Evolutionary conservation across 2,888 invertebrate genomes (phyloP), one percentile per base, ranked within the genome.

Genomic region (Shargacucullia verbasci): DNA sequence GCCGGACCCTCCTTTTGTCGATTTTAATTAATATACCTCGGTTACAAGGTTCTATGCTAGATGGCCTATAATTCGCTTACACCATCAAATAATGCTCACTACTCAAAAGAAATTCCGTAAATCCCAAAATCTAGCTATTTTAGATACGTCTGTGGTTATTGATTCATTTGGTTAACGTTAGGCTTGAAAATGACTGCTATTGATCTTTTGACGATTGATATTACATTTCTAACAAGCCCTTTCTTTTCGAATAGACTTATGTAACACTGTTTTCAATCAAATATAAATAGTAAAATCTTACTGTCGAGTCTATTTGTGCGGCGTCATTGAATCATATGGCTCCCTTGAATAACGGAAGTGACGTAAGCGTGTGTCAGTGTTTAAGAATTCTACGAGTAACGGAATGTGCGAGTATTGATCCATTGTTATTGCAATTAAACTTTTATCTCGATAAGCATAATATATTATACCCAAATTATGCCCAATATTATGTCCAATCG

Each of bases 11-110:
- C 52, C 37, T 54, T 54, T 48, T 29, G 31, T 64, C 38, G 46
- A 55, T 57, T 66, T 64, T 63, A 73, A 77, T 73, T 70, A 60
- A 67, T 61, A 70, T 53, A 43, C 57, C 66, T 39, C 46, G 45
- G 38, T 47, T 59, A 47, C 54, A 59, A 44, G 62, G 44, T 35
- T 33, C 37, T 20, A 38, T 20, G 15, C 34, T 39, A 9, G 15
- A 25, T 29, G 34, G 12, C 13, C 25, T 25, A 45, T 29, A 34
- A 45, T 39, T 46, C 47, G 12, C 37, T 34, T 55, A 52, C 53
- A 71, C 47, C 37, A 58, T 41, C 44, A 31, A 52, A 38, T 63
- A 52, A 59, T 35, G 43, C 38, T 58, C 37, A 46, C 34, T 35
- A 11, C 29, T n/a, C 10, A 2, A 45, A 47, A 41, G 48, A 41